phyloP scores from a whole-genome alignment of 2,888 invertebrate genomes.

The Aromia moschata region DNA sequence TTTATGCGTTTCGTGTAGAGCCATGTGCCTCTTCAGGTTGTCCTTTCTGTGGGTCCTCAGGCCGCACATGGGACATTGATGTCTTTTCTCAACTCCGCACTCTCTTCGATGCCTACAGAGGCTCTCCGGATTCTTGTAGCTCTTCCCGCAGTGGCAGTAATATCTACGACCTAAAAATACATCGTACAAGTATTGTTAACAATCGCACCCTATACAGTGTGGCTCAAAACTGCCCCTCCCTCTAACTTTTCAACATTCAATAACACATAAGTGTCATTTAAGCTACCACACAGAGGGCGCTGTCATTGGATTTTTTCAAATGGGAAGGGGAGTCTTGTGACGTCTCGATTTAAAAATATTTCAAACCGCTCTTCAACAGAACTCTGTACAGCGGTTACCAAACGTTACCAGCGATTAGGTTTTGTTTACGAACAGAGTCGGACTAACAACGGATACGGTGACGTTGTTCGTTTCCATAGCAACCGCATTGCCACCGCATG shows the following conservation, averaged over 20 bases:
- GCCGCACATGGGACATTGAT: constrained; percentile 17
- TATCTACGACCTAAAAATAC: constrained; percentile 9
- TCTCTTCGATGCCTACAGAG: constrained; percentile 19
- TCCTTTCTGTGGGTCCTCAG: constrained; percentile 15
- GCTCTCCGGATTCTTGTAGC: constrained; percentile 15
- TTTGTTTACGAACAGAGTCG: no score
- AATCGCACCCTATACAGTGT: not conserved
- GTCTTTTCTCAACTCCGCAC: constrained; percentile 17
- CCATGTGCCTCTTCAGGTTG: constrained; percentile 12
- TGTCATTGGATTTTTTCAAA: no score
- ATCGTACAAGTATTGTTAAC: not conserved
- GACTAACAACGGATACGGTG: no score
- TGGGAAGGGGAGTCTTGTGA: no score
- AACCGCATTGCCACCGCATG: no score
- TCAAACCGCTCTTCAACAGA: no score
- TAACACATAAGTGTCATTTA: not conserved
- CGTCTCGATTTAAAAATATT: no score
- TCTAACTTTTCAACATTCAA: no score
- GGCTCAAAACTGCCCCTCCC: no score
- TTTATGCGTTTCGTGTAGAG: not conserved
- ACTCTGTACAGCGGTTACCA: no score
- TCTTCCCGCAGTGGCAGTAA: constrained; percentile 19
- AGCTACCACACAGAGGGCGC: not conserved
- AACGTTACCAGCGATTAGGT: no score
- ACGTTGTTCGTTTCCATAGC: no score